Evolutionary conservation across 2,797 vertebrate species (phyloP).

Genomic region (Sebastes itinus): DNA sequence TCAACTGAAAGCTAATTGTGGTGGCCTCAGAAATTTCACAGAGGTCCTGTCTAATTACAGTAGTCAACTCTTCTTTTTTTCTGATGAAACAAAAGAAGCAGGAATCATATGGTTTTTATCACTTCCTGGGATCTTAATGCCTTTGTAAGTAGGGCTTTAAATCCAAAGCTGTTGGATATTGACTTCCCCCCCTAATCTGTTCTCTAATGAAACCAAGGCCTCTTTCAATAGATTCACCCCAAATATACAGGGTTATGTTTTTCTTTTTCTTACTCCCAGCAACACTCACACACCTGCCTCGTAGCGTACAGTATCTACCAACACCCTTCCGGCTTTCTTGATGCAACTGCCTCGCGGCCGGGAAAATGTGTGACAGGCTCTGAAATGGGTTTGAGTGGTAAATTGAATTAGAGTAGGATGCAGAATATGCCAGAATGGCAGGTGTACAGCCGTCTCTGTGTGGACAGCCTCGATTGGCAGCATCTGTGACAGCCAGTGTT

Average conservation of each 20-base stretch:
- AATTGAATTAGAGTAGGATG: constrained; percentile 79
- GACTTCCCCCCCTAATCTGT: constrained; percentile 68
- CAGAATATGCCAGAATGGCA: constrained; percentile 80
- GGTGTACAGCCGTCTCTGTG: constrained; percentile 72
- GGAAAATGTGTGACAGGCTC: constrained; percentile 67
- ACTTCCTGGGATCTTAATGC: constrained; percentile 74
- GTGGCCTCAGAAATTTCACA: constrained; percentile 23
- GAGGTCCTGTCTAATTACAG: constrained; percentile 41
- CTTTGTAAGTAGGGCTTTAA: constrained; percentile 78
- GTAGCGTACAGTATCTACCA: constrained; percentile 13
- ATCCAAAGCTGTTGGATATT: constrained; percentile 75
- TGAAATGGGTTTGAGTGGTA: constrained; percentile 78
- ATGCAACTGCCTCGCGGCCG: constrained; percentile 55
- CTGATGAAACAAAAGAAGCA: constrained; percentile 64
- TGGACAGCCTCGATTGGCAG: constrained; percentile 75
- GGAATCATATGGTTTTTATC: constrained; percentile 73
- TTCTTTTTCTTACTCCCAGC: neutral
- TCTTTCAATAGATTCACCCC: constrained; percentile 30
- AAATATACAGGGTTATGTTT: constrained; percentile 25
- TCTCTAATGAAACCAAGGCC: constrained; percentile 64
- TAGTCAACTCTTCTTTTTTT: constrained; percentile 15
- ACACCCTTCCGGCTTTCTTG: constrained; percentile 33
- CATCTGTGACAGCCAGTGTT: constrained; percentile 66
- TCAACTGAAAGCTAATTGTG: neutral
- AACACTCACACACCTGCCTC: neutral